Evolutionary conservation across 2,888 invertebrate genomes (phyloP).

Genomic region (Muschampia plurimacula): DNA sequence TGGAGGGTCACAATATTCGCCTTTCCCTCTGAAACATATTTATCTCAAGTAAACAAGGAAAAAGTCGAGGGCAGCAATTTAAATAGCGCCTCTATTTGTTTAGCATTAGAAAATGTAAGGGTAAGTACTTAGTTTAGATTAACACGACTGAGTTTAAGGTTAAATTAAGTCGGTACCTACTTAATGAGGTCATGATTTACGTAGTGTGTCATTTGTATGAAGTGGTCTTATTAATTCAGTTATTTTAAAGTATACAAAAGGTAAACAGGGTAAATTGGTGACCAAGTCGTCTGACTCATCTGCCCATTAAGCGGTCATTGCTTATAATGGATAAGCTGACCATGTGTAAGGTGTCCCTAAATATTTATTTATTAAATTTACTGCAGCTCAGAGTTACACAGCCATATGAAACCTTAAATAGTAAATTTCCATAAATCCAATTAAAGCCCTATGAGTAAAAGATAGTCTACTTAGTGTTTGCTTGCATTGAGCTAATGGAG

Average conservation of each 20-base stretch:
- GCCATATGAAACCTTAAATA: too few relatives aligned
- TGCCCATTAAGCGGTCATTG: background rate
- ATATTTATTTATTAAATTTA: too few relatives aligned
- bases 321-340: too few relatives aligned
- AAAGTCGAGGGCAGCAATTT: slow-evolving; percentile 21
- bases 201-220: background rate
- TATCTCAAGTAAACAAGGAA: slow-evolving; percentile 27
- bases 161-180: background rate
- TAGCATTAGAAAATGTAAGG: slow-evolving; percentile 14
- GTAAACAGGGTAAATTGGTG: too few relatives aligned
- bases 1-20: slow-evolving; percentile 20
- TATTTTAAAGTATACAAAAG: background rate
- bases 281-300: background rate
- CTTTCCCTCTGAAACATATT: slow-evolving; percentile 29
- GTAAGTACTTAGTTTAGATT: background rate
- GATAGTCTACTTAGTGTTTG: too few relatives aligned
- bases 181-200: background rate
- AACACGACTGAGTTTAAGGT: background rate
- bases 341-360: too few relatives aligned
- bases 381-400: too few relatives aligned
- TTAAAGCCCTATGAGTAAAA: too few relatives aligned
- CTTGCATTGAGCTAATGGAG: too few relatives aligned
- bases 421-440: too few relatives aligned
- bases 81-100: slow-evolving; percentile 18
- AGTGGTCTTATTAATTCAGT: background rate